A percentile compares a stretch with the other conserved stretches of the same genome.
phyloP scores from a whole-genome alignment of 2,888 invertebrate species.

The Melieria omissa region DNA sequence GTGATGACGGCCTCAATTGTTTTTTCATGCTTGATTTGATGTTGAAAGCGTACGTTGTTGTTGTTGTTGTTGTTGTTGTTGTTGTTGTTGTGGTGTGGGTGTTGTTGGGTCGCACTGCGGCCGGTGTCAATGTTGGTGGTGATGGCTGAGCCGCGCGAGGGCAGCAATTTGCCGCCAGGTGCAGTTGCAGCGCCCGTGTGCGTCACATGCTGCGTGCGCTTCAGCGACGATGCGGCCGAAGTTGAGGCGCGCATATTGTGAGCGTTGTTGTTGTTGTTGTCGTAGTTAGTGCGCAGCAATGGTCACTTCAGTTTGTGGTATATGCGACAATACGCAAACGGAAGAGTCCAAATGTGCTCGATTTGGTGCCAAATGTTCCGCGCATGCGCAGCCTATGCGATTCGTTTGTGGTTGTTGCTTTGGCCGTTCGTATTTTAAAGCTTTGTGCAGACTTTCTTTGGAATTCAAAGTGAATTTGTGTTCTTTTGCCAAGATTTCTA shows the following conservation, averaged over 20 bases:
- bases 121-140: constrained; percentile 70
- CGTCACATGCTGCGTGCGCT: constrained; percentile 55
- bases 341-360: no score
- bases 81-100: no score
- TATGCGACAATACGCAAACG: no score
- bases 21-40: constrained; percentile 71
- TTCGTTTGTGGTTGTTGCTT: no score
- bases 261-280: constrained; percentile 24
- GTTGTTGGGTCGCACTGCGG: constrained; percentile 40
- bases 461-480: no score
- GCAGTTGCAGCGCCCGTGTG: constrained; percentile 40
- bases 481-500: no score
- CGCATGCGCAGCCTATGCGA: no score
- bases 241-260: constrained; percentile 52
- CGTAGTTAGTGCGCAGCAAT: constrained; percentile 7
- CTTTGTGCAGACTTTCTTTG: no score
- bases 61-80: constrained; percentile 41
- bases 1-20: constrained; percentile 70
- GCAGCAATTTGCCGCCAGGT: constrained; percentile 1
- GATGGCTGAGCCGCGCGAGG: constrained; percentile 71
- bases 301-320: constrained; percentile 10
- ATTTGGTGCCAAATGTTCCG: no score
- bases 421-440: no score
- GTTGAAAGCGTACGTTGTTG: constrained; percentile 64
- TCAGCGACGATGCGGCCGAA: constrained; percentile 55